phyloP scores from a whole-genome alignment of 2,888 invertebrate species.

The Apamea monoglypha region DNA sequence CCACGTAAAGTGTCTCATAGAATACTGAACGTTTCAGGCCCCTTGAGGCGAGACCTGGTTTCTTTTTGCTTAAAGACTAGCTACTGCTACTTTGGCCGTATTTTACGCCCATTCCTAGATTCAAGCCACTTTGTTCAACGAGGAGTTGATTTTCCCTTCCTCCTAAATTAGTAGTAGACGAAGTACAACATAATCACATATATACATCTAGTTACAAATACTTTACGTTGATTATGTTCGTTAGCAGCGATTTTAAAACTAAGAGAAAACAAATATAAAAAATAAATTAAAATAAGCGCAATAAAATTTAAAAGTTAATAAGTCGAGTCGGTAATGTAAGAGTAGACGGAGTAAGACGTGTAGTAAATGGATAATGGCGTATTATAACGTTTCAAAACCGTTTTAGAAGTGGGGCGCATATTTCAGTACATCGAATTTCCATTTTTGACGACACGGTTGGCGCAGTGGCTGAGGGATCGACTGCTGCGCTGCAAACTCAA shows the following conservation, averaged over 20 bases:
- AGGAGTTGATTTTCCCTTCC: neutral
- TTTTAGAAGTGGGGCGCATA: neutral
- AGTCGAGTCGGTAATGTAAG: no score
- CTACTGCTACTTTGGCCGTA: neutral
- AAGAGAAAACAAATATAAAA: no score
- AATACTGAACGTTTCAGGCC: constrained; percentile 19
- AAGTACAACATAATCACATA: neutral
- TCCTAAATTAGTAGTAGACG: neutral
- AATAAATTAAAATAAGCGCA: no score
- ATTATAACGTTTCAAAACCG: neutral
- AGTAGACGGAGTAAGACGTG: no score
- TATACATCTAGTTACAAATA: no score
- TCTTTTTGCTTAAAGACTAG: constrained; percentile 20
- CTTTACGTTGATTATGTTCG: no score
- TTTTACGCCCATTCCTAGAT: neutral
- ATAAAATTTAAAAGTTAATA: no score
- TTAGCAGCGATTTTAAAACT: no score
- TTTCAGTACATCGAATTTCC: neutral
- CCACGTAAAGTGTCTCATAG: constrained; percentile 29
- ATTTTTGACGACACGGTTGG: no score
- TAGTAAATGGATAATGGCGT: neutral
- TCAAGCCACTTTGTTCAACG: neutral
- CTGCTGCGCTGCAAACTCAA: no score
- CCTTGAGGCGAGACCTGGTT: constrained; percentile 33
- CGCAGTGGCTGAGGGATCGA: no score